Base-by-base conservation (phyloP, 2,113 vertebrate species). In the Canis aureus region DNA sequence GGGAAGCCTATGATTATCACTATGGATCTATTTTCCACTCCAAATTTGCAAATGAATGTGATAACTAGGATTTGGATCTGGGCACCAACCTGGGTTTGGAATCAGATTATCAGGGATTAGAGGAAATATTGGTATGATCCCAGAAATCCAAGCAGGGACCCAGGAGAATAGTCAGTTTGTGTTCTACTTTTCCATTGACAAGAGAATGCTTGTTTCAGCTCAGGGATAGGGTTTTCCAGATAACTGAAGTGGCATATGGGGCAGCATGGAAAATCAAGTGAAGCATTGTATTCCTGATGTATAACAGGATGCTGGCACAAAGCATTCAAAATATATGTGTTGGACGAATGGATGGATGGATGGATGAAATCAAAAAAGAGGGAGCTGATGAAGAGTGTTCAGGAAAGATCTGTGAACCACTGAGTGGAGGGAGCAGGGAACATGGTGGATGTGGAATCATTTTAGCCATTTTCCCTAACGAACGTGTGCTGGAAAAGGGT, bases 131-230 rank as follows among this genome's bases (percentile, higher is more conserved):
- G 55, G 15, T 35, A 22, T 2, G 11, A 4, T 15, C 81, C 29
- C 27, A 78, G 11, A 20, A 25, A 85, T 64, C 38, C 79, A 80
- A 23, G 43, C 9, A 60, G 62, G 79, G 19, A 53, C 29, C 20
- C 11, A 0, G 9, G 20, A 81, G 79, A 76, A 32, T 0, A 49
- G 49, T 15, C 23, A 7, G 0, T 19, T 2, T n/a, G 22, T 51
- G 27, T 32, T 22, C 81, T n/a, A 29, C 5, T 29, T 89, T 64
- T 74, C 57, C 64, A 43, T 1, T 11, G 60, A 85, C 64, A 81
- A 59, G 51, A 66, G 32, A 81, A 62, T 20, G 17, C 19, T 32
- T 67, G 15, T 49, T 67, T 74, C 38, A 69, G 16, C 73, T 35
- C 29, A 2, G 10, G n/a, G 55, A 15, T 15, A 17, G 16, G 74